Evolutionary conservation across 2,888 invertebrate species (phyloP).

Genomic region (Melipona bicolor): DNA sequence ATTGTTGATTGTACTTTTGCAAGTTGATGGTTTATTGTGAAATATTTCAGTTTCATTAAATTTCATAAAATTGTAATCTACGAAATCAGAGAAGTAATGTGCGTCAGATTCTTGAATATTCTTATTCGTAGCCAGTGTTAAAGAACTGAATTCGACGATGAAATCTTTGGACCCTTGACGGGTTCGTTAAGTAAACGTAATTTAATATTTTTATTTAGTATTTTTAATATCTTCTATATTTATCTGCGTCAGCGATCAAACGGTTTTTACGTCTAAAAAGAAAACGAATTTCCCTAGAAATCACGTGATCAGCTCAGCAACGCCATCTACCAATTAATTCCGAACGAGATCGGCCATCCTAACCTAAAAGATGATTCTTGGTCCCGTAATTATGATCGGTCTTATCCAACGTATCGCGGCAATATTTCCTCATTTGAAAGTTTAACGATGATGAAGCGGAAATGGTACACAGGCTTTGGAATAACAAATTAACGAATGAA

Average conservation of each 20-base stretch:
- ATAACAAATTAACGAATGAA: slow-evolving; percentile 32
- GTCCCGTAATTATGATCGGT: neutral
- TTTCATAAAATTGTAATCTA: neutral
- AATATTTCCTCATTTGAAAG: slow-evolving; percentile 13
- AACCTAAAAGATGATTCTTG: neutral
- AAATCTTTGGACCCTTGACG: too few relatives aligned
- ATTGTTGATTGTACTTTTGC: neutral
- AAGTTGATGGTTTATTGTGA: neutral
- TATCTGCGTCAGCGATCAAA: too few relatives aligned
- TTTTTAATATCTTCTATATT: too few relatives aligned
- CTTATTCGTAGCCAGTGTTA: too few relatives aligned
- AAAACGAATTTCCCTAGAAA: too few relatives aligned
- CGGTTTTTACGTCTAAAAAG: too few relatives aligned
- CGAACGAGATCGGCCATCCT: neutral
- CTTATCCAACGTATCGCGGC: neutral
- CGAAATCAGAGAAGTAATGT: too few relatives aligned
- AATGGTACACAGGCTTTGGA: neutral
- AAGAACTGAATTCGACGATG: too few relatives aligned
- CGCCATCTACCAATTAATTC: neutral
- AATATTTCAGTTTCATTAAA: neutral
- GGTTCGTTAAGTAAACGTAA: too few relatives aligned
- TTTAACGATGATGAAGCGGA: slow-evolving; percentile 28
- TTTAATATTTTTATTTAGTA: too few relatives aligned
- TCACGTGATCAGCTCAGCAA: too few relatives aligned
- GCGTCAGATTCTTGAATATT: too few relatives aligned